Evolutionary conservation across 2,888 invertebrate genomes (phyloP).

Genomic region (Deilephila elpenor): DNA sequence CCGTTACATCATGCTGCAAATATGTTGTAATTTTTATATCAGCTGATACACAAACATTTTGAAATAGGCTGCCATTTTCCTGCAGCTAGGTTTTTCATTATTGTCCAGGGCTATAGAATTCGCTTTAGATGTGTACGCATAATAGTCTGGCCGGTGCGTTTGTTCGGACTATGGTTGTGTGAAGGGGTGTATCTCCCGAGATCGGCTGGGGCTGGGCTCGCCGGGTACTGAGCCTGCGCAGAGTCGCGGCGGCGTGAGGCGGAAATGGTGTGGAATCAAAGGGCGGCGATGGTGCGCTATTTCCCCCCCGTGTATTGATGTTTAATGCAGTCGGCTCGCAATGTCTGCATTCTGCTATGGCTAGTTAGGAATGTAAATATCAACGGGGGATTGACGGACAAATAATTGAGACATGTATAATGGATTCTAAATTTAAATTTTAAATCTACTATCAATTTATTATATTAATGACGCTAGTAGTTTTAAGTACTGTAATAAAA

Average conservation of each 20-base stretch:
- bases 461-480: too few relatives aligned
- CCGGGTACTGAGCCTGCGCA: conserved; percentile 16
- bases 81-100: neutral
- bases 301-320: neutral
- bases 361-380: neutral
- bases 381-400: neutral
- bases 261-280: conserved; percentile 16
- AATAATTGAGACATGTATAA: neutral
- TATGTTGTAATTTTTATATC: conserved; percentile 32
- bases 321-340: conserved; percentile 2
- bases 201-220: neutral
- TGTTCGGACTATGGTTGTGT: neutral
- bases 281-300: conserved; percentile 20
- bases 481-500: too few relatives aligned
- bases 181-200: neutral
- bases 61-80: neutral
- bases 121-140: neutral
- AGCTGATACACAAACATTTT: neutral
- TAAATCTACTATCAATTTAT: too few relatives aligned
- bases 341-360: neutral
- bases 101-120: neutral
- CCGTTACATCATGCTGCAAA: conserved; percentile 37
- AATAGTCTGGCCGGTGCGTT: neutral
- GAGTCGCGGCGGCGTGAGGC: neutral
- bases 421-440: too few relatives aligned